Evolutionary conservation across 2,797 vertebrate genomes (phyloP).

Genomic region (Paratrypauchen microcephalus): DNA sequence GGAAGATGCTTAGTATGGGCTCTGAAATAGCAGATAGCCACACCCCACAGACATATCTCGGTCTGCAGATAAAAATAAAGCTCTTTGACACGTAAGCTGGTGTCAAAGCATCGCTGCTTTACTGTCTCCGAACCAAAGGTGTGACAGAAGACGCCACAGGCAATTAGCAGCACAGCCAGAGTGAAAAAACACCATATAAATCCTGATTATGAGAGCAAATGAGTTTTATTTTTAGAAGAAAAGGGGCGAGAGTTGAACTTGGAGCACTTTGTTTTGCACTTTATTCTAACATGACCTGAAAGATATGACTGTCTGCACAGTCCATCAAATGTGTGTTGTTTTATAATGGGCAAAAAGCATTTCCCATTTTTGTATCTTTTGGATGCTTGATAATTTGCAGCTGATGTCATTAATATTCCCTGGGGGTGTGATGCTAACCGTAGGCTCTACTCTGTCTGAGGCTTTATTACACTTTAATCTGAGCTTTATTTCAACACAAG

Average conservation of each 20-base stretch:
- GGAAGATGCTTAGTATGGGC: background rate
- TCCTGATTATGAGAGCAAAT: background rate
- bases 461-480: no score
- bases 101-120: slow-evolving; percentile 11
- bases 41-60: background rate
- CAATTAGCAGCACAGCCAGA: slow-evolving; percentile 8
- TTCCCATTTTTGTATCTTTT: no score
- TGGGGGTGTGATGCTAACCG: no score
- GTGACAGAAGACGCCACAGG: slow-evolving; percentile 10
- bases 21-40: slow-evolving; percentile 1
- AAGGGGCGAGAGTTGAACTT: background rate
- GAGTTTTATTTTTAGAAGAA: slow-evolving; percentile 11
- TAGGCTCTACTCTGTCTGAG: no score
- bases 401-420: no score
- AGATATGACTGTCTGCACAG: no score
- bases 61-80: slow-evolving; percentile 17
- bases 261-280: background rate
- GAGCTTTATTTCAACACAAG: no score
- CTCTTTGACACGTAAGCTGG: slow-evolving; percentile 1
- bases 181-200: background rate
- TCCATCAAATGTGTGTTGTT: background rate
- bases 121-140: slow-evolving; percentile 9
- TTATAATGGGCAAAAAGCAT: background rate
- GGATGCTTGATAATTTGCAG: no score
- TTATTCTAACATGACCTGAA: background rate